These are phyloP conservation scores for Pogonomyrmex barbatus DNA, from an alignment of 1,140 invertebrate genomes.

Conservation along the genomic window DNA sequence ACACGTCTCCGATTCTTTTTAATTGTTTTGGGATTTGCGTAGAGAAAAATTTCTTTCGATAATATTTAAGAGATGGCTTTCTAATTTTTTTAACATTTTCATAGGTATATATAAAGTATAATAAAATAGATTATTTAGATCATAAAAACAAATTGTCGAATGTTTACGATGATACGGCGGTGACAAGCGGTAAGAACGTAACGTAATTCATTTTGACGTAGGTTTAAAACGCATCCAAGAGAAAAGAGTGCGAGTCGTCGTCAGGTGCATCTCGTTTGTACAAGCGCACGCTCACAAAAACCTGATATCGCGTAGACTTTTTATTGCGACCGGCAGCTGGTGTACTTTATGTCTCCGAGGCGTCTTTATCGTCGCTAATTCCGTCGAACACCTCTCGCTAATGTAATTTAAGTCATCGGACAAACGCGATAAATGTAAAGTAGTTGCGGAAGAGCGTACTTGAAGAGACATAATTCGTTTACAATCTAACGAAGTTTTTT, in stretches of 20 bases:
- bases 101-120: not conserved
- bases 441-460: not conserved
- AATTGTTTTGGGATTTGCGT: not conserved
- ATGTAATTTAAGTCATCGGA: conserved; percentile 58
- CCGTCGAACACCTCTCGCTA: conserved; percentile 23
- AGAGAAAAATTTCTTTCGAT: not conserved
- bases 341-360: conserved; percentile 7
- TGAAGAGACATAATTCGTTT: conserved; percentile 46
- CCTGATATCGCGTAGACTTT: conserved; percentile 47
- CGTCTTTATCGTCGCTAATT: conserved; percentile 43
- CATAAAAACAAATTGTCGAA: conserved; percentile 29
- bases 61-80: not conserved
- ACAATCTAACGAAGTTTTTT: conserved; percentile 40
- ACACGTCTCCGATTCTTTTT: not conserved
- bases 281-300: conserved; percentile 42
- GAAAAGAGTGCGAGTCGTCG: conserved; percentile 31
- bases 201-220: conserved; percentile 42
- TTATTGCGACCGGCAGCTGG: conserved; percentile 50
- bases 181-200: conserved; percentile 26
- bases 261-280: conserved; percentile 57
- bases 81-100: not conserved
- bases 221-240: conserved; percentile 19
- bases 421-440: conserved; percentile 42
- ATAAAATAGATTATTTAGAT: conserved; percentile 37
- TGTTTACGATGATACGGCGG: conserved; percentile 11